phyloP scores from a whole-genome alignment of 2,113 vertebrate genomes.

The Thunnus thynnus region DNA sequence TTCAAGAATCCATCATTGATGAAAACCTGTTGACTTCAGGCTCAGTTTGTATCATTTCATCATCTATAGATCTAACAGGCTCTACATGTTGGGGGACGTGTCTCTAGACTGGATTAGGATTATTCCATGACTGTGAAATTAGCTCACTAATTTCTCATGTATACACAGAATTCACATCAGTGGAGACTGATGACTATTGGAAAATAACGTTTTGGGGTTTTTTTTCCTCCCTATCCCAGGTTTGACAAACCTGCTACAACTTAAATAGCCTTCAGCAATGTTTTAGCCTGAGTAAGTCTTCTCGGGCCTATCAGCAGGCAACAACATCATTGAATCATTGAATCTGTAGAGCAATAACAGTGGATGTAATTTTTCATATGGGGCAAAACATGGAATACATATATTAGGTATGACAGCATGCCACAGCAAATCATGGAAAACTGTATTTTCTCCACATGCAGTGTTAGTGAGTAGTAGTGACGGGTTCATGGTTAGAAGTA shows the following conservation, averaged over 20 bases:
- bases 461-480: constrained; percentile 10
- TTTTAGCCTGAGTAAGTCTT: constrained; percentile 5
- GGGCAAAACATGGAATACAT: constrained; percentile 8
- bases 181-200: not conserved
- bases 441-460: constrained; percentile 25
- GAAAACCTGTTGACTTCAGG: not conserved
- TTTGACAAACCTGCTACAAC: not conserved
- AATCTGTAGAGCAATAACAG: not conserved
- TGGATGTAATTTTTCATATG: not conserved
- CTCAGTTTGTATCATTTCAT: not conserved
- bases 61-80: not conserved
- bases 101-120: not conserved
- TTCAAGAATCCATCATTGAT: not conserved
- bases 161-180: not conserved
- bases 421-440: constrained; percentile 9
- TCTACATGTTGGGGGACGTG: no score
- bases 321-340: not conserved
- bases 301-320: not conserved
- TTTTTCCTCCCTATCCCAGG: not conserved
- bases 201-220: not conserved
- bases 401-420: constrained; percentile 25
- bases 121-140: not conserved
- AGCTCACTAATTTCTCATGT: not conserved
- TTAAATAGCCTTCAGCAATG: not conserved
- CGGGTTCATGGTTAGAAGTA: no score